These are phyloP conservation scores for Carlito syrichta DNA, from an alignment of 2,113 vertebrate genomes.

Conservation along the genomic window DNA sequence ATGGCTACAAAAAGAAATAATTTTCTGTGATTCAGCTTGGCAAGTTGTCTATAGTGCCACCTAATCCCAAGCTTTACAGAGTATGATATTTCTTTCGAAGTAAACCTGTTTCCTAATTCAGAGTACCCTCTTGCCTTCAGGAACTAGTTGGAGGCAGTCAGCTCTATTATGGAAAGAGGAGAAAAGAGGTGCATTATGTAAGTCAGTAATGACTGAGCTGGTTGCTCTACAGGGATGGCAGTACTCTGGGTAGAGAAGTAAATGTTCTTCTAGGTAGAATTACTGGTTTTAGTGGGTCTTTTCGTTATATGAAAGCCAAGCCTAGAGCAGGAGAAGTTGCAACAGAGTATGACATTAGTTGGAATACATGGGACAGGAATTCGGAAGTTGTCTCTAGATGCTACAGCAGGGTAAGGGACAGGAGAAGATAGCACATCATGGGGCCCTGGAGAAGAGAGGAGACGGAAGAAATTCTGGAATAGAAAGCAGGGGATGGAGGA, in stretches of 20 bases:
- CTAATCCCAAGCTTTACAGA: background rate
- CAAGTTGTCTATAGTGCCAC: background rate
- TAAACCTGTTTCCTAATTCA: background rate
- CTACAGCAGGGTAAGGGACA: no score
- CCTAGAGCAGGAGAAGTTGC: background rate
- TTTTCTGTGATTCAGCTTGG: background rate
- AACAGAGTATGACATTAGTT: no score
- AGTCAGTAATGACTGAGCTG: background rate
- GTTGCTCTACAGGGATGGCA: background rate
- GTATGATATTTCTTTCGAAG: background rate
- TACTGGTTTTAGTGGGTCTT: background rate
- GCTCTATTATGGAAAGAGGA: background rate
- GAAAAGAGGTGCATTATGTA: background rate
- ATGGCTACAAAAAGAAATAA: conserved; percentile 26
- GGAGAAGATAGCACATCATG: background rate
- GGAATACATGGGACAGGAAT: background rate
- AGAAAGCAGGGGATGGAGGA: background rate
- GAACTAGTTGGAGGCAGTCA: background rate
- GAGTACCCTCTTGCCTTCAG: background rate
- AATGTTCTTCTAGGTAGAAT: background rate
- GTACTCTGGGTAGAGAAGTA: background rate
- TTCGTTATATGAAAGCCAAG: background rate
- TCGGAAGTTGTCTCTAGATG: background rate
- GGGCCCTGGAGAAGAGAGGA: background rate
- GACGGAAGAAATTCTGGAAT: background rate